These are phyloP conservation scores for Harpegnathos saltator DNA, from an alignment of 1,140 invertebrate genomes.

Conservation along the genomic window DNA sequence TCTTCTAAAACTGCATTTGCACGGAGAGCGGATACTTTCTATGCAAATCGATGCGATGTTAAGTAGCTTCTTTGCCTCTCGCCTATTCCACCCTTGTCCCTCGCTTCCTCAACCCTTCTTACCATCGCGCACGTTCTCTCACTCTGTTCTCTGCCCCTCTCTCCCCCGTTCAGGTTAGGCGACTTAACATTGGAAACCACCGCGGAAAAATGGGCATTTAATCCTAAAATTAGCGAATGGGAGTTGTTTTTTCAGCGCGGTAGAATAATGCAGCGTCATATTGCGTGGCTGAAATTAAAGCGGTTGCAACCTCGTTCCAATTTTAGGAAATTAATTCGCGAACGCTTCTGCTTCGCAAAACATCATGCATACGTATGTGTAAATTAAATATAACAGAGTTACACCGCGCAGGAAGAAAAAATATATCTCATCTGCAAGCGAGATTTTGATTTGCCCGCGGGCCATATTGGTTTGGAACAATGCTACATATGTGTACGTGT, in stretches of 20 bases:
- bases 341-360: slow-evolving; percentile 8
- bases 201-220: slow-evolving; percentile 24
- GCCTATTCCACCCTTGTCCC: slow-evolving; percentile 8
- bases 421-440: slow-evolving; percentile 8
- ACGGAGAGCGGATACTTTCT: slow-evolving; percentile 64
- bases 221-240: slow-evolving; percentile 17
- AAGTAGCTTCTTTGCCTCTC: slow-evolving; percentile 51
- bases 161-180: slow-evolving; percentile 17
- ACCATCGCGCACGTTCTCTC: neutral
- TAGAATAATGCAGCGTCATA: neutral
- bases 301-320: neutral
- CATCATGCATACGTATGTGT: neutral
- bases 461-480: slow-evolving; percentile 11
- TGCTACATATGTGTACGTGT: too few species aligned
- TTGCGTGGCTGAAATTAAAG: neutral
- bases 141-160: neutral
- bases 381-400: slow-evolving; percentile 14
- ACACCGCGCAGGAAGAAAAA: neutral
- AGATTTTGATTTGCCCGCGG: slow-evolving; percentile 25
- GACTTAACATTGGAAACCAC: slow-evolving; percentile 32
- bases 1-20: slow-evolving; percentile 56
- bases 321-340: slow-evolving; percentile 40
- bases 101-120: slow-evolving; percentile 36
- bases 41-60: slow-evolving; percentile 71
- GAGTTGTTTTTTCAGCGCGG: slow-evolving; percentile 3